Evolutionary conservation across 2,113 vertebrate species (phyloP), one percentile per base, ranked within the genome.

Genomic region (Aramus guarauna): DNA sequence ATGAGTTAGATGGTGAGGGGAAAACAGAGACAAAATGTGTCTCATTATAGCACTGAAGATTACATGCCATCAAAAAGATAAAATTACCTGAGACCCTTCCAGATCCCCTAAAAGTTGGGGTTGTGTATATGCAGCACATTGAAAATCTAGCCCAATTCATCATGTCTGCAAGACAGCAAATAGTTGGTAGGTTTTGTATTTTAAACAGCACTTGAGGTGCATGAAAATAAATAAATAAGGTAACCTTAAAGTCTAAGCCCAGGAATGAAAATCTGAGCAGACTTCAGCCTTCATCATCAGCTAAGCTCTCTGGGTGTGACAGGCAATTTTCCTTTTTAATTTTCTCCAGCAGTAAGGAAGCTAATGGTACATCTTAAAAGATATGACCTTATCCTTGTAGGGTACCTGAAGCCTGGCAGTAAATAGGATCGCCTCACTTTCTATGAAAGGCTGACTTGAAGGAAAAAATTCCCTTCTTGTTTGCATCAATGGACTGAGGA

Each of bases 241-340:
- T 82, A 94, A 90, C 95, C 91, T 73, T 76, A 95, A 92, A 95
- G 81, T 89, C 67, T 94, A 87, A 94, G 59, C n/a, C 87, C 71
- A 55, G 91, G 89, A 94, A 90, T 91, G 91, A 83, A 92, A 95
- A 88, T 79, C 71, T 63, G 87, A 95, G 87, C 71, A 85, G 84
- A 79, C 91, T 97, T 96, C 93, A 96, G 95, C 67, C 94, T 96
- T 95, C 93, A 96, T 95, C 96, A 96, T 90, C 90, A 96, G 81
- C 87, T 95, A 90, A 90, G 92, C 88, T 96, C 75, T 90, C 84
- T 96, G 95, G 94, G 95, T 96, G 95, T 96, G 96, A 97, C 96
- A 97, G 97, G 91, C 94, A 96, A 97, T 97, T 97, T 96, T 95
- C 94, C 90, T 88, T 97, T 94, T 96, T 97, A 97, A 97, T 97